These are phyloP conservation scores for Trissoscelio sp. DNA, from an alignment of 2,888 invertebrate genomes.

Conservation along the genomic window DNA sequence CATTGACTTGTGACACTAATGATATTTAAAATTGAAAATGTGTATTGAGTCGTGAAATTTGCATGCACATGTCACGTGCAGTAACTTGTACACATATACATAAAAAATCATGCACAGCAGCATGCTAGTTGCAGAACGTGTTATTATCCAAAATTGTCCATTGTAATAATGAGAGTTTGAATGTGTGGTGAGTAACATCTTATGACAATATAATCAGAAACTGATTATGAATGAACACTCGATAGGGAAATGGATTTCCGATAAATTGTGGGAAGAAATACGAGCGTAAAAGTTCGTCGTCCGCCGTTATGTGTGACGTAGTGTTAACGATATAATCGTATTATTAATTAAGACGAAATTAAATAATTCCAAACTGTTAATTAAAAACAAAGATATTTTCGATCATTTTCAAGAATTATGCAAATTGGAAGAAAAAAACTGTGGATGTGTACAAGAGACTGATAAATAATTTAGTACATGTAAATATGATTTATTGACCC, in stretches of 20 bases:
- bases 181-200: slow-evolving; percentile 51
- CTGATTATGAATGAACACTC: slow-evolving; percentile 19
- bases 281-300: slow-evolving; percentile 7
- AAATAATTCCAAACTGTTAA: not conserved
- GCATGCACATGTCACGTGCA: slow-evolving; percentile 63
- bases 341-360: not conserved
- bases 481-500: slow-evolving; percentile 16
- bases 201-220: slow-evolving; percentile 10
- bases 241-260: slow-evolving; percentile 13
- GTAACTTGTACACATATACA: slow-evolving; percentile 34
- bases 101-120: slow-evolving; percentile 61
- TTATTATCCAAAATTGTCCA: slow-evolving; percentile 53
- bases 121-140: slow-evolving; percentile 58
- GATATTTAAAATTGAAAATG: slow-evolving; percentile 50
- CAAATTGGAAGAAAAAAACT: too few relatives aligned
- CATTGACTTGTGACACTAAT: slow-evolving; percentile 33
- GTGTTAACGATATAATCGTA: slow-evolving; percentile 4
- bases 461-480: slow-evolving; percentile 25
- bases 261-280: slow-evolving; percentile 15
- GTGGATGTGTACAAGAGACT: too few relatives aligned
- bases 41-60: slow-evolving; percentile 52
- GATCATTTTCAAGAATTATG: not conserved
- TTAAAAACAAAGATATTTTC: not conserved
- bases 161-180: slow-evolving; percentile 44
- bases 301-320: slow-evolving; percentile 2